These are phyloP conservation scores for Monochamus alternatus DNA, from an alignment of 2,888 invertebrate genomes.

Conservation along the genomic window DNA sequence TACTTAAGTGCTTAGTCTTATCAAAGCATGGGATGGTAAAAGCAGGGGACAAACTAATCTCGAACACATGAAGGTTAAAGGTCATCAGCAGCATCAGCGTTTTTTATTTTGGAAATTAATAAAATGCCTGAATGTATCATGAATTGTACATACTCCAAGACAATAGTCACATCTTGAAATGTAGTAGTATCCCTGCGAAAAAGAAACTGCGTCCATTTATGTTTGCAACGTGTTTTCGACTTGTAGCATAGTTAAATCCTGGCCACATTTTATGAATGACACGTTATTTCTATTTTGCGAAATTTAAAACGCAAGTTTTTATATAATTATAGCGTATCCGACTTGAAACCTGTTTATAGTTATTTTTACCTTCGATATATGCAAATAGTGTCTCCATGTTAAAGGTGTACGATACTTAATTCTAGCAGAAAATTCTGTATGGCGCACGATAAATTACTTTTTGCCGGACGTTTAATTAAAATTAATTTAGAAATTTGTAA, in stretches of 20 bases:
- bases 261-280: constrained; percentile 6
- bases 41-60: no score
- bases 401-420: constrained; percentile 8
- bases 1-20: no score
- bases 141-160: not conserved
- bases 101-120: no score
- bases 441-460: not conserved
- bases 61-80: no score
- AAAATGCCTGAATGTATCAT: no score
- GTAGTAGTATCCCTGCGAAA: no score
- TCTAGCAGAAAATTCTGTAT: not conserved
- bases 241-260: not conserved
- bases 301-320: constrained; percentile 7
- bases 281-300: not conserved
- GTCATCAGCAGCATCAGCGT: no score
- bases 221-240: not conserved
- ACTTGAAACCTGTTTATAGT: constrained; percentile 19
- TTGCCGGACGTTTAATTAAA: constrained; percentile 8
- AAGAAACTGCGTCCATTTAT: not conserved
- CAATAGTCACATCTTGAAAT: not conserved
- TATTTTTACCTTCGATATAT: constrained; percentile 24
- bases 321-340: constrained; percentile 12
- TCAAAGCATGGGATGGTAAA: no score
- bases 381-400: constrained; percentile 14
- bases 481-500: constrained; percentile 6